These are phyloP conservation scores for Sula dactylatra DNA, from an alignment of 2,113 vertebrate genomes.

Conservation along the genomic window DNA sequence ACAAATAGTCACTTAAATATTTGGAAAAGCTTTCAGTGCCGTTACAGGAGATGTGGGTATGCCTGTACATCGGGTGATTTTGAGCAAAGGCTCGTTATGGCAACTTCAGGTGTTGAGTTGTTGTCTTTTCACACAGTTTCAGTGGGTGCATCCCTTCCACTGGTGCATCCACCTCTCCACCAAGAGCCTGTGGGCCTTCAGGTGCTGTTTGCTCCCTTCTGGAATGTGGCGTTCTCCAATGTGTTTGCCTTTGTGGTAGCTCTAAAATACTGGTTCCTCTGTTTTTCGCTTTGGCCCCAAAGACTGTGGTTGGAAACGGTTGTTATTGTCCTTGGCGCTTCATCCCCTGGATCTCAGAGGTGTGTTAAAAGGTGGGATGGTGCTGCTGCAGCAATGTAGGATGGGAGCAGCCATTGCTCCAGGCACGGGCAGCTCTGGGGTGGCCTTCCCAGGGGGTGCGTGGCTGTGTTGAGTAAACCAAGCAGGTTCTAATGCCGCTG, in stretches of 20 bases:
- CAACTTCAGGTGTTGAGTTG: neutral
- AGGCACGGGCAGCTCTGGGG: neutral
- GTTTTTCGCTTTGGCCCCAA: neutral
- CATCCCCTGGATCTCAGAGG: neutral
- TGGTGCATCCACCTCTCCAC: neutral
- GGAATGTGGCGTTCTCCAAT: neutral
- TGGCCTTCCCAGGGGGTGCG: neutral
- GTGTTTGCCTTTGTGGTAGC: neutral
- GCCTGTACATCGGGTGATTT: fast-evolving
- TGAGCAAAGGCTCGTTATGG: neutral
- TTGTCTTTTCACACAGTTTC: neutral
- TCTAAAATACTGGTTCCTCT: neutral
- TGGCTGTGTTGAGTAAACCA: neutral
- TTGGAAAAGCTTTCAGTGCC: neutral
- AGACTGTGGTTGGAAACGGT: neutral
- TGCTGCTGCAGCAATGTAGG: neutral
- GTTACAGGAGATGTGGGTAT: neutral
- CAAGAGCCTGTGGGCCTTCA: fast-evolving
- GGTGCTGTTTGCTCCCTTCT: neutral
- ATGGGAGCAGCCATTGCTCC: fast-evolving
- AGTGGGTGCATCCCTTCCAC: neutral
- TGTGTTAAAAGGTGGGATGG: neutral
- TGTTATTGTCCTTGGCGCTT: neutral
- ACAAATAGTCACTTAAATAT: neutral
- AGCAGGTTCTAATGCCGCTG: neutral